Conservation (phyloP, 2,888 invertebrate species). For the Yponomeuta plumbellus region DNA sequence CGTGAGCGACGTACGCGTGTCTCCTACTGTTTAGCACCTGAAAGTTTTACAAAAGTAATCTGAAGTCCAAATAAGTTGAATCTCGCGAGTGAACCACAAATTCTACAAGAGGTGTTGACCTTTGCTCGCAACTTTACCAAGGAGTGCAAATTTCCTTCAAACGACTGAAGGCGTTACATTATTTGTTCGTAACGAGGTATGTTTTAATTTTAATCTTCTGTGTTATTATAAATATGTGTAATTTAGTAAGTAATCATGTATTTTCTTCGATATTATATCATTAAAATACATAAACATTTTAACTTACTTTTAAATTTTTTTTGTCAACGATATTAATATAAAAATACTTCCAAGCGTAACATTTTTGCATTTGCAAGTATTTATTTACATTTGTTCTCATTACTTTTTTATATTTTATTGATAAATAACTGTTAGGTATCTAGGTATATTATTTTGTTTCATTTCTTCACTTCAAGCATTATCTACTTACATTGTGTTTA, state of each 20-base stretch:
- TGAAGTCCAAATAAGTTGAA: background rate
- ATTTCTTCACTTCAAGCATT: no score
- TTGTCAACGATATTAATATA: no score
- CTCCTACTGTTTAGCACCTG: background rate
- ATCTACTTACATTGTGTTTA: no score
- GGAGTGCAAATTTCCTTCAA: slow-evolving; percentile 26
- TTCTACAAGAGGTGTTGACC: background rate
- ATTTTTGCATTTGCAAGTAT: no score
- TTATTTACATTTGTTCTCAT: no score
- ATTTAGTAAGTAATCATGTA: background rate
- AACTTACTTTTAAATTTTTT: no score
- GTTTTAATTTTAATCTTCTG: slow-evolving; percentile 21
- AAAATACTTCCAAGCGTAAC: no score
- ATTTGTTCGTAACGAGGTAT: slow-evolving; percentile 50
- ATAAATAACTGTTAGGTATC: no score
- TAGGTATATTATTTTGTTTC: no score
- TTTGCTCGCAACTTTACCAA: background rate
- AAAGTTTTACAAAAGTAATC: background rate
- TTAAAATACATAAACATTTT: background rate
- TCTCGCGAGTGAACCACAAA: background rate
- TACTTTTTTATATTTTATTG: no score
- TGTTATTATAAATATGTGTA: background rate
- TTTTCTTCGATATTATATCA: background rate
- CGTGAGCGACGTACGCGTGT: slow-evolving; percentile 44
- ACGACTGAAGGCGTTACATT: slow-evolving; percentile 41